Base-by-base conservation (phyloP, 2,797 vertebrate species). In the Takifugu ocellatus region DNA sequence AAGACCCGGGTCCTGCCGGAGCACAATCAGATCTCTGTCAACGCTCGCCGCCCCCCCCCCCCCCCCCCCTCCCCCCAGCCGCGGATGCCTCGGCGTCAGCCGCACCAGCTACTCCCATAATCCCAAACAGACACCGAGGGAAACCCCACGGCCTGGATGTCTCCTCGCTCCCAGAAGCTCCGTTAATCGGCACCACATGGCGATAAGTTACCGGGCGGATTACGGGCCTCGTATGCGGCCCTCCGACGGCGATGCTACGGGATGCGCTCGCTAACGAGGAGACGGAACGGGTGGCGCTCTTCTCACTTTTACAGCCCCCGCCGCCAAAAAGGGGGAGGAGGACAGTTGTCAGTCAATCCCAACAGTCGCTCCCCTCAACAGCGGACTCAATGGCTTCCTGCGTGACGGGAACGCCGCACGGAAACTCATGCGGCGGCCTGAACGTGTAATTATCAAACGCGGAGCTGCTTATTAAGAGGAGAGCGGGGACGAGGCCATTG, bases 111-210 rank as follows among this genome's bases (percentile, higher is more conserved):
- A 87, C 87, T 89, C 82, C 76, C 75, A 60, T 91, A 93, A 93
- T 92, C 87, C 89, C 70, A 89, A 92, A 91, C 90, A 92, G 90
- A 91, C 87, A 85, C 85, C 83, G 84, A 80, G 88, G 81, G 84
- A 88, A 88, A 85, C 84, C 85, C 87, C 36, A 82, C 81, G 84
- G 86, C 81, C 90, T 87, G 87, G 82, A 83, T 78, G 86, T 85
- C 88, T 89, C 85, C 83, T 82, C 56, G 76, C 85, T 86, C 83
- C 84, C 85, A 86, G 87, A 89, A 87, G 83, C 77, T 69, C 84
- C 86, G 88, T 89, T 92, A 91, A 92, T 91, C 66, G 70, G 74
- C 84, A 82, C 82, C 91, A 92, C 85, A 89, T 93, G 90, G 87
- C 70, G 73, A 88, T 86, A 83, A 84, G 84, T 87, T 88, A 87